A percentile compares a stretch with the other conserved stretches of the same genome.
Evolutionary conservation across 2,888 invertebrate genomes (phyloP).

Genomic region (Aquatica leii): DNA sequence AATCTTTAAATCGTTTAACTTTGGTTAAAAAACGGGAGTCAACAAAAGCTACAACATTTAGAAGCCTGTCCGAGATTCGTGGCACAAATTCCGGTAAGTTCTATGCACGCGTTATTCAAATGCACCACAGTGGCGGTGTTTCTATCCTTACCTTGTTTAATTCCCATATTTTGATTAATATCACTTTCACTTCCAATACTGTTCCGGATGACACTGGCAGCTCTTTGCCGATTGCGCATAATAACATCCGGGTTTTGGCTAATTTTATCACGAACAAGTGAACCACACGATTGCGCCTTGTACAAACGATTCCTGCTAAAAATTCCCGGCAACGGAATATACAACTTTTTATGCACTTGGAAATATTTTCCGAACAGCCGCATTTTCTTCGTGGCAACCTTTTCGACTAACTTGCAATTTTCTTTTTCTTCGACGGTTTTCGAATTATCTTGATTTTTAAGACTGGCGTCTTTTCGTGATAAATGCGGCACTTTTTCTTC

Average conservation of each 20-base stretch:
- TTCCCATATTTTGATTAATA: conserved; percentile 64
- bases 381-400: conserved; percentile 63
- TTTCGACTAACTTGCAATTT: conserved; percentile 50
- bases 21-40: conserved; percentile 48
- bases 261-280: conserved; percentile 65
- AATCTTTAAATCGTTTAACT: conserved; percentile 26
- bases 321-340: conserved; percentile 67
- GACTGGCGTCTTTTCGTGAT: conserved; percentile 43
- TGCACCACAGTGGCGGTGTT: conserved; percentile 53
- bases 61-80: conserved; percentile 66
- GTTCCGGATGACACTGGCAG: conserved; percentile 59
- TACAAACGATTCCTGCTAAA: conserved; percentile 66
- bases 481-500: conserved; percentile 52
- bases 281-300: conserved; percentile 71
- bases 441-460: conserved; percentile 21
- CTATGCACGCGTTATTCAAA: conserved; percentile 59
- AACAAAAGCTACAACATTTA: conserved; percentile 69
- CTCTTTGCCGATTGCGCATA: conserved; percentile 59
- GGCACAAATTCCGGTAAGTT: conserved; percentile 63
- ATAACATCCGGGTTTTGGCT: conserved; percentile 56
- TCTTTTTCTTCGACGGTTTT: conserved; percentile 47
- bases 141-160: conserved; percentile 41
- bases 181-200: conserved; percentile 61
- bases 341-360: conserved; percentile 72
- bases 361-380: conserved; percentile 72